These are phyloP conservation scores for Cheilosia soror DNA, from an alignment of 2,888 invertebrate species.

Conservation along the genomic window DNA sequence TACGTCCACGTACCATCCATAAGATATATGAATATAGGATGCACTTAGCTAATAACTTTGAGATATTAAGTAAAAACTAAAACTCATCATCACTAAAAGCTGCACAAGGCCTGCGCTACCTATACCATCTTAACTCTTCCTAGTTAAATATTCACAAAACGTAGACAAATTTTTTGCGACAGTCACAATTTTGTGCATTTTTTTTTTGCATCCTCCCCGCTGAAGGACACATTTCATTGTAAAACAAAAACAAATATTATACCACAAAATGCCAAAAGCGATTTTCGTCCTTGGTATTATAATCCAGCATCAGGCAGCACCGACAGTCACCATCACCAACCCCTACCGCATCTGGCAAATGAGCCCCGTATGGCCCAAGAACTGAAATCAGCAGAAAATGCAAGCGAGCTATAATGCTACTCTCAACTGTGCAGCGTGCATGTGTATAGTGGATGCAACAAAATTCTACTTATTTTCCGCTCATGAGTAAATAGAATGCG, in stretches of 20 bases:
- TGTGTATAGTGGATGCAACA: conserved; percentile 36
- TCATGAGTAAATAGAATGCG: conserved; percentile 68
- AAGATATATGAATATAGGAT: no score
- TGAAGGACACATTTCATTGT: conserved; percentile 59
- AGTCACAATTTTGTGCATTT: neutral
- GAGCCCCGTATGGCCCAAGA: conserved; percentile 3
- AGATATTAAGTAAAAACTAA: neutral
- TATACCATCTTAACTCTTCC: no score
- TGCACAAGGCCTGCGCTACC: conserved; percentile 38
- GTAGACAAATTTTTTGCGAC: conserved; percentile 35
- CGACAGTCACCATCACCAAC: conserved; percentile 41
- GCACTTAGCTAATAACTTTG: no score
- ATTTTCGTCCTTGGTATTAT: conserved; percentile 60
- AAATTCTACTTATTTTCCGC: conserved; percentile 68
- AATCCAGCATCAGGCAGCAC: conserved; percentile 36
- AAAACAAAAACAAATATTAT: conserved; percentile 40
- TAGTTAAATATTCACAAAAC: conserved; percentile 51
- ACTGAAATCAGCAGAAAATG: conserved; percentile 30
- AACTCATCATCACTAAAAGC: conserved; percentile 47
- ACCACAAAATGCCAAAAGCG: conserved; percentile 64
- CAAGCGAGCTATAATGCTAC: conserved; percentile 24
- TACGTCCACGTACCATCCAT: no score
- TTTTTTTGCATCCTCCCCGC: neutral
- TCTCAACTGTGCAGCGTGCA: no score
- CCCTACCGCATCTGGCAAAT: neutral